Conservation (phyloP, 2,888 invertebrate genomes). For the Busseola fusca region DNA sequence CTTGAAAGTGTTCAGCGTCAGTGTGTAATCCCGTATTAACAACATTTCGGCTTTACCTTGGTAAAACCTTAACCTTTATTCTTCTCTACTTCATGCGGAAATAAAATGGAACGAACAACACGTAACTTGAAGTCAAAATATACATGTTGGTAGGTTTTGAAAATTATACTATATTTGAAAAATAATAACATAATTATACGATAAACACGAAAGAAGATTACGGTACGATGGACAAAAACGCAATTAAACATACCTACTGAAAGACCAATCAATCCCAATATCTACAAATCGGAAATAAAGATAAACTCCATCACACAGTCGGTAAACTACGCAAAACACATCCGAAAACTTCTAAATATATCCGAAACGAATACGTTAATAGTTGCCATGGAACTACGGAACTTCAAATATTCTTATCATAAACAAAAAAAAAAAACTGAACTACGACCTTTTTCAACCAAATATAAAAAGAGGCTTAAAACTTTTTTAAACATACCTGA, state of each 20-base stretch:
- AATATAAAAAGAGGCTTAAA: neutral
- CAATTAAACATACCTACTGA: neutral
- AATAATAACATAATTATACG: too few species aligned
- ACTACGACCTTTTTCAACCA: neutral
- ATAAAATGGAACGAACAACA: neutral
- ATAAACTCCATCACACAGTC: constrained; percentile 8
- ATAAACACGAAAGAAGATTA: neutral
- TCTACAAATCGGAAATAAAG: constrained; percentile 34
- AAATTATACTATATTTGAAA: neutral
- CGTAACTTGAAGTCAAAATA: neutral
- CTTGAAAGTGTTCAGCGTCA: constrained; percentile 13
- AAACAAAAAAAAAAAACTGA: constrained; percentile 18
- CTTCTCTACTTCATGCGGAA: too few species aligned
- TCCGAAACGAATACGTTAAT: constrained; percentile 34
- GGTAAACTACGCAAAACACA: constrained; percentile 43
- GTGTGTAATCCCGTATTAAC: constrained; percentile 4
- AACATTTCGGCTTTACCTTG: neutral
- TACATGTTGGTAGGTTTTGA: neutral
- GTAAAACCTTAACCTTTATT: too few species aligned
- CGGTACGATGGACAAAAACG: neutral
- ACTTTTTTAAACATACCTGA: constrained; percentile 69
- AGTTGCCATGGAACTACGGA: constrained; percentile 21
- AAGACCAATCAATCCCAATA: neutral
- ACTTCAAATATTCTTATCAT: constrained; percentile 30
- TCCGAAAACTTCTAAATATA: constrained; percentile 55